These are phyloP conservation scores for Paraplagusia blochii DNA, from an alignment of 2,113 vertebrate species.

Conservation along the genomic window DNA sequence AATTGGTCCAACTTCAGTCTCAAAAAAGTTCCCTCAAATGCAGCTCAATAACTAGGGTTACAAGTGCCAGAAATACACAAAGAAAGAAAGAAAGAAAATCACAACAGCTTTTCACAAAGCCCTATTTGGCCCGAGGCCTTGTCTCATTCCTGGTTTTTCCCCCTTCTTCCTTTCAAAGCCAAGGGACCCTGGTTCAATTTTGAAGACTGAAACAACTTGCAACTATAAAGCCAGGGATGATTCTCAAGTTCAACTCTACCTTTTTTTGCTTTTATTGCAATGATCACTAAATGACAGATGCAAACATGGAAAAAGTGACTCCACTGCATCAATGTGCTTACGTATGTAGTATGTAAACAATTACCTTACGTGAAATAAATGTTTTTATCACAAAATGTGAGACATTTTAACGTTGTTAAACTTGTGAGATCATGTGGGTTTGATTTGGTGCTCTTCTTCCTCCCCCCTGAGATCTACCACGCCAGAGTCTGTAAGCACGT, in stretches of 20 bases:
- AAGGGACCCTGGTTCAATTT: constrained; percentile 65
- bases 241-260: constrained; percentile 51
- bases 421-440: constrained; percentile 50
- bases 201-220: constrained; percentile 55
- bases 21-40: constrained; percentile 95
- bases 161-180: constrained; percentile 61
- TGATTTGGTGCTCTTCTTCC: constrained; percentile 46
- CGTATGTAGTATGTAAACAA: constrained; percentile 78
- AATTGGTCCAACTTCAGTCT: constrained; percentile 99
- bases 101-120: constrained; percentile 61
- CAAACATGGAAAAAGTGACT: constrained; percentile 57
- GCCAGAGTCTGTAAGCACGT: constrained; percentile 18
- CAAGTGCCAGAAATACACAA: constrained; percentile 37
- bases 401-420: constrained; percentile 69
- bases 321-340: constrained; percentile 72
- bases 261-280: constrained; percentile 56
- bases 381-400: constrained; percentile 76
- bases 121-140: constrained; percentile 63
- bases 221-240: constrained; percentile 51
- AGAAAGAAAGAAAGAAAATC: constrained; percentile 19
- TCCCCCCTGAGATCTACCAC: constrained; percentile 24
- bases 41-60: constrained; percentile 85
- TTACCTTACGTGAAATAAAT: constrained; percentile 79
- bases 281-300: constrained; percentile 59
- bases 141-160: constrained; percentile 64